Conservation (phyloP, 2,113 vertebrate species). For the Desmodus rotundus region DNA sequence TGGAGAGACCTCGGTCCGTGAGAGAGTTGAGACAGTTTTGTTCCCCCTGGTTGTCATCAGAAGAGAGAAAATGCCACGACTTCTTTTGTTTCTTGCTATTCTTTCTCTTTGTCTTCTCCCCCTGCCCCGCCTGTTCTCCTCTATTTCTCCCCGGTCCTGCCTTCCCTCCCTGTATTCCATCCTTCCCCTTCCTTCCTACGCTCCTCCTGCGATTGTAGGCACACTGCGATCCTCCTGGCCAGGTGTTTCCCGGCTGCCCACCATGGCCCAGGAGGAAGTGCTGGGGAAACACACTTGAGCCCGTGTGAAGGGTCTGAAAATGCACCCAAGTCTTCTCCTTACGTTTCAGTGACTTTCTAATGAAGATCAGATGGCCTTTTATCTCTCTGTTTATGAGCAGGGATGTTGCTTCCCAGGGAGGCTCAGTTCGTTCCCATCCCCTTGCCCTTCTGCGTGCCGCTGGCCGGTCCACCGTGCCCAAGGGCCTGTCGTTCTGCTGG, state of each 20-base stretch:
- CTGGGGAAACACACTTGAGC: neutral
- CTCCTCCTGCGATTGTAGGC: too few species aligned
- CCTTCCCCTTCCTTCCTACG: neutral
- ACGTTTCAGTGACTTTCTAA: constrained; percentile 44
- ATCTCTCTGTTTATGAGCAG: constrained; percentile 23
- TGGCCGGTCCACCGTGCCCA: too few species aligned
- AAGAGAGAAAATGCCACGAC: neutral
- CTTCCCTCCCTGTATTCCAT: neutral
- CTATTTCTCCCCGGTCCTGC: neutral
- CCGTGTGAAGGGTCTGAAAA: constrained; percentile 21
- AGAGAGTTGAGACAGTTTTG: too few species aligned
- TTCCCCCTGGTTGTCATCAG: too few species aligned
- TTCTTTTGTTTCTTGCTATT: neutral
- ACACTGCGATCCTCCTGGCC: too few species aligned
- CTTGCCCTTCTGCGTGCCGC: neutral
- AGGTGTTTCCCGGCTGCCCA: neutral
- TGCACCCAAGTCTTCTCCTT: constrained; percentile 33
- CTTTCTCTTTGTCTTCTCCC: neutral
- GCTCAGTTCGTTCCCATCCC: neutral
- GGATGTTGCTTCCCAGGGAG: constrained; percentile 54
- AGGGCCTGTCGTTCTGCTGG: neutral
- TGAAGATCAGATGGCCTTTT: constrained; percentile 52
- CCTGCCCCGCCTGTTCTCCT: neutral
- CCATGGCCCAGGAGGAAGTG: neutral
- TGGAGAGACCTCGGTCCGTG: too few species aligned